Base-by-base conservation (phyloP, 2,888 invertebrate species). In the Hirtodrosophila histrioides region DNA sequence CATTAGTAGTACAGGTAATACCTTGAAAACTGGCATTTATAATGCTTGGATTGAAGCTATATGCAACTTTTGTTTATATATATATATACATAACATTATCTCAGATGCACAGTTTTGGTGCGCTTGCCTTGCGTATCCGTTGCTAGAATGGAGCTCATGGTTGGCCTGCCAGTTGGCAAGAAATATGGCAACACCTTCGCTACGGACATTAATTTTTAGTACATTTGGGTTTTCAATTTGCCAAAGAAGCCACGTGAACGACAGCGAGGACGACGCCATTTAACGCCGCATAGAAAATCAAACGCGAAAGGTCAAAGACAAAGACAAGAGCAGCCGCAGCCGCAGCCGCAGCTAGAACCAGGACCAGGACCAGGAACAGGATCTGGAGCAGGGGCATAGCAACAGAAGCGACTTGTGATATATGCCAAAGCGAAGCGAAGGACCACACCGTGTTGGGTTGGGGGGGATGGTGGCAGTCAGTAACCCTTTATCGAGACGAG, bases 221-320 rank as follows among this genome's bases (percentile, higher is more conserved):
- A 75, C 79, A 73, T 78, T 75, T 81, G 77, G 84, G 79, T 84
- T 84, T 84, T 84, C 79, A 84, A 82, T 84, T 82, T 82, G 62
- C 45, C 63, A 62, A 71, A 66, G 65, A 69, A 69, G 79, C 77
- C 75, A 77, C 75, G 82, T 71, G 69, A 78, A 81, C 71, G 68
- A 41, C 46, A 24, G 8, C 29, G 61, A 7, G 8, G 33, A 40
- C 58, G 64, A 48, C 62, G 60, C 69, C 75, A 84, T 84, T 81
- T 82, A 82, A 65, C 82, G 81, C 84, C 70, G 82, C 84, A 82
- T 84, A 67, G 78, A 81, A 81, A 82, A 81, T 84, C 81, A 81
- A 81, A 79, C 79, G 82, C 53, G 60, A 76, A 81, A 84, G 79
- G 77, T 78, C 84, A 78, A 72, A 75, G 78, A 67, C 69, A 79